Percentiles rank a stretch among this genome's conserved stretches.
These are phyloP conservation scores for Sicus ferrugineus DNA, from an alignment of 2,888 invertebrate genomes.

Conservation along the genomic window DNA sequence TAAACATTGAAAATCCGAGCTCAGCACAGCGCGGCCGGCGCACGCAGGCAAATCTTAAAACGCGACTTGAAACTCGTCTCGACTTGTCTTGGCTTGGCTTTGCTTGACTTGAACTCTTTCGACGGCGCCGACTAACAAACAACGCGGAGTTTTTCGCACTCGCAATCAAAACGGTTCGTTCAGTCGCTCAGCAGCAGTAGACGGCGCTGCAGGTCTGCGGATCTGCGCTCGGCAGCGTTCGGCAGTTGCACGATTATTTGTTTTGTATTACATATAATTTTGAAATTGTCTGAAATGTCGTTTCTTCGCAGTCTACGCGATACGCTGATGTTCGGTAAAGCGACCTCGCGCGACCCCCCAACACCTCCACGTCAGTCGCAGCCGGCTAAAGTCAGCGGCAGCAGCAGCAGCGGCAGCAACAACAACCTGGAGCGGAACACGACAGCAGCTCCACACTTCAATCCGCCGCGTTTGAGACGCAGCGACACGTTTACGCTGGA, in stretches of 20 bases:
- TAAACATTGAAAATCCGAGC: conserved; percentile 4
- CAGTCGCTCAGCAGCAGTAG: conserved; percentile 52
- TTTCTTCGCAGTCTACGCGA: conserved; percentile 62
- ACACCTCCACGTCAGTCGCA: not conserved
- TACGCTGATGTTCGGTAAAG: conserved; percentile 56
- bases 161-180: conserved; percentile 33
- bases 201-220: conserved; percentile 33
- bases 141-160: conserved; percentile 6
- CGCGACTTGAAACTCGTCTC: conserved; percentile 21
- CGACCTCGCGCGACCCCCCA: conserved; percentile 57
- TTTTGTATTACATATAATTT: not conserved
- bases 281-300: conserved; percentile 51
- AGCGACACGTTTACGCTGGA: conserved; percentile 62
- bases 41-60: conserved; percentile 41
- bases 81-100: not conserved
- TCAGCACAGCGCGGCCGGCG: conserved; percentile 23
- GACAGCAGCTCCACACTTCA: not conserved
- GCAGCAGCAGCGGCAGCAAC: not conserved
- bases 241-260: not conserved
- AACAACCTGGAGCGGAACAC: not conserved
- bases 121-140: not conserved
- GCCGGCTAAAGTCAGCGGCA: not conserved
- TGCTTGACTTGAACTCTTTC: not conserved
- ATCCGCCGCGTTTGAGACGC: conserved; percentile 51
- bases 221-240: not conserved